Conservation (phyloP, 2,113 vertebrate species). For the Barbus barbus region DNA sequence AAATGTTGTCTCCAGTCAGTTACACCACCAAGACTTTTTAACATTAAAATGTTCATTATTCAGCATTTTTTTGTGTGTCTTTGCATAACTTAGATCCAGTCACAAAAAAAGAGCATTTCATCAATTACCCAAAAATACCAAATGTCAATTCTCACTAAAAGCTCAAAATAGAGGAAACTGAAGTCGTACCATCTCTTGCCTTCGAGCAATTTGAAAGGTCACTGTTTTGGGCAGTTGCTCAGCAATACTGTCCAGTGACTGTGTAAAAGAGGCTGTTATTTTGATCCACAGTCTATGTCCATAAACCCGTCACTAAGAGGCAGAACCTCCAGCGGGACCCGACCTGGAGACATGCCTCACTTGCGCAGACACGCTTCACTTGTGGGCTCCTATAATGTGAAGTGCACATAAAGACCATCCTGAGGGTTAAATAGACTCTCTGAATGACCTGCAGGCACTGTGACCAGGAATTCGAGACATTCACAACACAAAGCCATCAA, state of each 20-base stretch:
- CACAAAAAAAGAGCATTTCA: neutral
- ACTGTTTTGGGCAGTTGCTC: constrained; percentile 45
- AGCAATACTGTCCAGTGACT: constrained; percentile 36
- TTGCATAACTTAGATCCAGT: neutral
- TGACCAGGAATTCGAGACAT: constrained; percentile 51
- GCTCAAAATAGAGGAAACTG: neutral
- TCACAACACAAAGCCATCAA: constrained; percentile 43
- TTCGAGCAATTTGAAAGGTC: constrained; percentile 39
- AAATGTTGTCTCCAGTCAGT: neutral
- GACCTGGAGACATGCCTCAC: constrained; percentile 34
- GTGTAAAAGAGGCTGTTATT: constrained; percentile 21
- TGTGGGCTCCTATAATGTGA: constrained; percentile 44
- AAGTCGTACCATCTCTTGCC: constrained; percentile 7
- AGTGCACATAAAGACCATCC: constrained; percentile 38
- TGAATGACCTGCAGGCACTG: constrained; percentile 48
- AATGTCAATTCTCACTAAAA: neutral
- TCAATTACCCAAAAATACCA: neutral
- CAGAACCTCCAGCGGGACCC: constrained; percentile 21
- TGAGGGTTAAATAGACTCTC: constrained; percentile 41
- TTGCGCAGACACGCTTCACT: constrained; percentile 45
- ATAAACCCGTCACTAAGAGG: constrained; percentile 35
- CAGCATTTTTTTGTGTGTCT: neutral
- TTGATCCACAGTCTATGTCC: constrained; percentile 39
- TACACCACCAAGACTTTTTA: neutral
- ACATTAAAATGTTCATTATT: neutral